These are phyloP conservation scores for Athalia rosae DNA, from an alignment of 2,888 invertebrate genomes.

Conservation along the genomic window DNA sequence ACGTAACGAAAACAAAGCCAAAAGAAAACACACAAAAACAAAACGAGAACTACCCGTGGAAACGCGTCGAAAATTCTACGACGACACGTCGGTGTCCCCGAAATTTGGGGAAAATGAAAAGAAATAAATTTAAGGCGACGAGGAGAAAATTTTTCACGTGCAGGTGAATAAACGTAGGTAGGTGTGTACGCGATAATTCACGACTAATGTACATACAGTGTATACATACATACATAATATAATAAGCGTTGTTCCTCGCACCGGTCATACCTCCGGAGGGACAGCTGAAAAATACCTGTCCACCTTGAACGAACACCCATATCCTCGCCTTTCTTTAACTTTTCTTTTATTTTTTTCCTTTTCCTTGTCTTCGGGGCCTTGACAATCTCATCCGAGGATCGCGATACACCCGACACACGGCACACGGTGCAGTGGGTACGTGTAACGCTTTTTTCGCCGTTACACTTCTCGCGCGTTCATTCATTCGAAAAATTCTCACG, in stretches of 20 bases:
- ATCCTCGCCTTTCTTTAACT: slow-evolving; percentile 20
- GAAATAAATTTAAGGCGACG: no score
- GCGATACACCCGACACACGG: no score
- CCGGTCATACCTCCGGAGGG: background rate
- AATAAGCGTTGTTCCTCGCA: background rate
- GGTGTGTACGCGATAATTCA: no score
- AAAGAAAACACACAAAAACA: background rate
- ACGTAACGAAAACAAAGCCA: background rate
- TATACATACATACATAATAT: background rate
- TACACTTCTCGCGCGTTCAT: background rate
- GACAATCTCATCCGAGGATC: background rate
- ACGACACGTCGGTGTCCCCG: no score
- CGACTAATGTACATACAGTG: no score
- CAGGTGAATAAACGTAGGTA: no score
- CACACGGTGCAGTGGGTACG: background rate
- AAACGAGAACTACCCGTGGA: no score
- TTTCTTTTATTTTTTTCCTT: slow-evolving; percentile 16
- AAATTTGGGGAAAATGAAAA: no score
- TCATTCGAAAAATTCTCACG: slow-evolving; percentile 5
- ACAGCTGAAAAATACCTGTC: slow-evolving; percentile 19
- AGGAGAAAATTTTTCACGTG: no score
- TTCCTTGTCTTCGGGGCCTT: slow-evolving; percentile 21
- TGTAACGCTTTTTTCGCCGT: background rate
- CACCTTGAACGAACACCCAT: slow-evolving; percentile 42
- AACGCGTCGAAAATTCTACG: no score